Base-by-base conservation (phyloP, 2,888 invertebrate species). In the Cataglyphis altisquamis region DNA sequence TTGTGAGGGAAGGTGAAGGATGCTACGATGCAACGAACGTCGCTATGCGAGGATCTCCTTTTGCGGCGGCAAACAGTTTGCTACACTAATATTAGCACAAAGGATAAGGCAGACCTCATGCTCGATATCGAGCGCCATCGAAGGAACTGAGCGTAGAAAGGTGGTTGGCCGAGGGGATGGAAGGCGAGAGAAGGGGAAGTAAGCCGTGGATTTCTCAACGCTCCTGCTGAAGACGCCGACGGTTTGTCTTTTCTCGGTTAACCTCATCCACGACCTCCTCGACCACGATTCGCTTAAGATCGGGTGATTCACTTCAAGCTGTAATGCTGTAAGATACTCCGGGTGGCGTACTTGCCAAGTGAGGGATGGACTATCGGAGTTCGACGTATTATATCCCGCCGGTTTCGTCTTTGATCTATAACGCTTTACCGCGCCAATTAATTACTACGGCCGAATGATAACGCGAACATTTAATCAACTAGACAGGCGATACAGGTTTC, bases 81-180 rank as follows among this genome's bases (percentile, higher is more conserved):
- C 91, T 84, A 84, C 87, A 85, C 89, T 88, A 90, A 93, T 93
- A 93, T 93, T 93, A 91, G 91, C 90, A 91, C 86, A 88, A 68
- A 73, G 86, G 90, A 91, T 88, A 90, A 87, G 90, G 87, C n/a
- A 52, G 78, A 86, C 62, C 78, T 66, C 41, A 32, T 48, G 82
- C 75, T 74, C 64, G 81, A 72, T 64, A 82, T 41, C 57, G 66
- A 66, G n/a, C 25, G 41, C 55, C 73, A 60, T 67, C 41, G 29
- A 12, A 21, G 45, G 55, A 55, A 55, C 18, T 25, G 70, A 63
- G 74, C 48, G 32, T 52, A n/a, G 48, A 52, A 52, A 52, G 48
- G 29, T 48, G 62, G 45, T 64, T 32, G 73, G 45, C 48, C 18
- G 55, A 55, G 32, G 84, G 60, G 83, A 55, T 68, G 75, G 55